phyloP scores from a whole-genome alignment of 2,888 invertebrate species.

The Elegia similella region DNA sequence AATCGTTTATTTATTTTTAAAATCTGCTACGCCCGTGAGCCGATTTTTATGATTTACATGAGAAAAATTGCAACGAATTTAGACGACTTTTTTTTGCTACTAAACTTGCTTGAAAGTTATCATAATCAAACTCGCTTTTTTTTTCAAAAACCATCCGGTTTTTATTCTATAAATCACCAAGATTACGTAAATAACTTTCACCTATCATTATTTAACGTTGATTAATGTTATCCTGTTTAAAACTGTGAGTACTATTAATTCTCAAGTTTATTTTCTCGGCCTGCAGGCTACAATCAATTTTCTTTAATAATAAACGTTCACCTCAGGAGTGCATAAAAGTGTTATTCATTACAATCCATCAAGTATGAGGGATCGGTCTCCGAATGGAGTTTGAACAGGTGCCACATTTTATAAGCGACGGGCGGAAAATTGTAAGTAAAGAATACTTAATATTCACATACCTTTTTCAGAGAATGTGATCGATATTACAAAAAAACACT shows the following conservation, averaged over 20 bases:
- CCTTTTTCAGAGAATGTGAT: too few species aligned
- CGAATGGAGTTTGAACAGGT: slow-evolving; percentile 33
- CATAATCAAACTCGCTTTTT: background rate
- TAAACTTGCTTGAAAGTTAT: background rate
- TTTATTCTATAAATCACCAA: background rate
- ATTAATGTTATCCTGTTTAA: slow-evolving; percentile 15
- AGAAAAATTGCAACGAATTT: too few species aligned
- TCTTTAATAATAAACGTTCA: slow-evolving; percentile 28
- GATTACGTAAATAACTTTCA: slow-evolving; percentile 7
- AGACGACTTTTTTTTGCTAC: too few species aligned
- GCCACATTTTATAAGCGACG: slow-evolving; percentile 29
- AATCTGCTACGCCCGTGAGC: too few species aligned
- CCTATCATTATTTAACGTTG: slow-evolving; percentile 7
- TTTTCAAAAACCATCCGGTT: background rate
- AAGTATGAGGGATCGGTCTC: slow-evolving; percentile 53
- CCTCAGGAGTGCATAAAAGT: slow-evolving; percentile 51
- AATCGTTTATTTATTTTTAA: too few species aligned
- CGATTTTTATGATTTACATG: too few species aligned
- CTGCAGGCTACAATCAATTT: slow-evolving; percentile 23
- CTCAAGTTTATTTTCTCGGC: slow-evolving; percentile 11
- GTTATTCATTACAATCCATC: slow-evolving; percentile 64
- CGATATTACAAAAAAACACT: too few species aligned
- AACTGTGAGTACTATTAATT: slow-evolving; percentile 14
- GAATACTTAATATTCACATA: too few species aligned
- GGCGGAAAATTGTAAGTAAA: background rate